Base-by-base conservation (phyloP, 2,113 vertebrate genomes). In the Gorsachius goisagi region DNA sequence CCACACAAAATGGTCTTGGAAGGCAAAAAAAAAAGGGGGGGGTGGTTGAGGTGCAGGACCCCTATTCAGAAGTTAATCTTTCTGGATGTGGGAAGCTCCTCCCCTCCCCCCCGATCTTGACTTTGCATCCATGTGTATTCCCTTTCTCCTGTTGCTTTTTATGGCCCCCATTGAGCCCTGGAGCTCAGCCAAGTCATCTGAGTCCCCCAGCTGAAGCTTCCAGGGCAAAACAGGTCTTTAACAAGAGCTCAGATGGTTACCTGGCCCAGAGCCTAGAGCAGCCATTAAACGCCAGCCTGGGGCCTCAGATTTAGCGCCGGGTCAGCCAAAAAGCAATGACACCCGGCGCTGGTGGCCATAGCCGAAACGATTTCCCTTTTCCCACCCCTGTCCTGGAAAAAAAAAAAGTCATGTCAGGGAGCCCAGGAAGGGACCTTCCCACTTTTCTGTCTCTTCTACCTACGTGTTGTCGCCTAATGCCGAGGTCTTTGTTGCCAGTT, bases 401-500 rank as follows among this genome's bases (percentile, higher is more conserved):
- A 49, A 9, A 10, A 9, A 16, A n/a, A 35, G 11, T 9, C 39
- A 33, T 44, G 0, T 1, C 4, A 5, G 15, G 33, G 4, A 15
- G 1, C 1, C 2, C 3, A 4, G 62, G 28, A 6, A 3, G 67
- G 33, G 41, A 8, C 8, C 22, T 18, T 17, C 26, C 39, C 2
- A 15, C 23, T 26, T 26, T 12, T 14, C 30, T 14, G 2, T 18
- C 9, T 32, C 50, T 9, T 35, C 69, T n/a, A 9, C 5, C 44
- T 6, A 3, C 0, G 0, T 1, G 1, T 13, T 14, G 7, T 20
- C 13, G 32, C 18, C 32, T 75, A 7, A 52, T 0, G 7, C n/a
- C 2, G 9, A 9, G 49, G 16, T 76, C 33, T 44, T 52, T 2
- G 4, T 62, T 10, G 7, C 27, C 1, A 35, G 72, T 18, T 44